Evolutionary conservation across 2,113 vertebrate species (phyloP).

Genomic region (Piliocolobus tephrosceles): DNA sequence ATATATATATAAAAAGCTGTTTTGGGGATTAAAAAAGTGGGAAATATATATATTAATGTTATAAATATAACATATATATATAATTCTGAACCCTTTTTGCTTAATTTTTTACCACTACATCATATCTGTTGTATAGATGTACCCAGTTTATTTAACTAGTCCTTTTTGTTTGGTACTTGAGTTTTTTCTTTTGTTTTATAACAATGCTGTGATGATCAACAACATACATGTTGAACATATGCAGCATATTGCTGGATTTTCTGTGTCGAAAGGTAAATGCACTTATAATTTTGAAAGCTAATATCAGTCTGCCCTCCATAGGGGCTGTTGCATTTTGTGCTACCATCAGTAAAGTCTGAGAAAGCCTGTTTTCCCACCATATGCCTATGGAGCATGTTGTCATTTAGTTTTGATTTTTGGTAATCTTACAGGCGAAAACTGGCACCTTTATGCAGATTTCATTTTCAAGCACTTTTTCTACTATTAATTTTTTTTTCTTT

Average conservation of each 20-base stretch:
- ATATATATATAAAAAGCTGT: too few relatives aligned
- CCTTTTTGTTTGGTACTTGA: not conserved
- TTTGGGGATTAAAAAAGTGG: too few relatives aligned
- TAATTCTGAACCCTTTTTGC: not conserved
- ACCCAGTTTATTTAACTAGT: not conserved
- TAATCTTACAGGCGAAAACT: not conserved
- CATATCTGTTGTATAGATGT: not conserved
- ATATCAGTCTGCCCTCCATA: rapidly evolving
- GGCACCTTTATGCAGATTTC: not conserved
- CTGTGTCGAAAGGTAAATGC: not conserved
- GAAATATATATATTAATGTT: too few relatives aligned
- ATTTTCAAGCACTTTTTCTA: constrained; percentile 35
- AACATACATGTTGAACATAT: rapidly evolving
- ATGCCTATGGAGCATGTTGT: not conserved
- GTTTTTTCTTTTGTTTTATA: not conserved
- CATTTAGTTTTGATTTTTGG: not conserved
- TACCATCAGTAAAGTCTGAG: not conserved
- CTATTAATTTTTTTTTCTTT: too few relatives aligned
- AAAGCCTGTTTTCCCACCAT: too few relatives aligned
- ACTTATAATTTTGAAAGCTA: not conserved
- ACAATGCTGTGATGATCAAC: not conserved
- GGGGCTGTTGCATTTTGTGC: not conserved
- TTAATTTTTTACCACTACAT: not conserved
- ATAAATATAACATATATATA: not conserved
- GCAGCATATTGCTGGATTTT: not conserved